Evolutionary conservation across 2,797 vertebrate genomes (phyloP).

Genomic region (Caiman crocodilus): DNA sequence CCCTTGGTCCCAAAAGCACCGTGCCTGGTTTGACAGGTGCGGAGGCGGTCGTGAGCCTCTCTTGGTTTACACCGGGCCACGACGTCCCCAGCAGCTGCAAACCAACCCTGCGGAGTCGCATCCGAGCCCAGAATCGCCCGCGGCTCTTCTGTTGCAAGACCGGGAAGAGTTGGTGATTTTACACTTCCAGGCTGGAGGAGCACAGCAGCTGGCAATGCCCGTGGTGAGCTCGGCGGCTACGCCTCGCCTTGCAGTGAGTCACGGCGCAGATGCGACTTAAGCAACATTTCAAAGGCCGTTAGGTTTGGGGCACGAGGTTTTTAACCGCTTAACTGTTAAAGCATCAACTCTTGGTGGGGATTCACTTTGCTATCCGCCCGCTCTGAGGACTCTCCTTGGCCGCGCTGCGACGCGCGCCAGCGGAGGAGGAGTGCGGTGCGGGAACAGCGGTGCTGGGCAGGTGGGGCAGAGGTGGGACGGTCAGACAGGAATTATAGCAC

Average conservation of each 20-base stretch:
- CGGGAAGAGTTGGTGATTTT: neutral
- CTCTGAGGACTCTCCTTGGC: conserved; percentile 30
- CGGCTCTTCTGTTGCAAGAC: neutral
- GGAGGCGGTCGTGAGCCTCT: neutral
- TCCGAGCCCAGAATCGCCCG: rapidly evolving
- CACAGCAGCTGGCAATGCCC: neutral
- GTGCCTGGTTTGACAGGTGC: neutral
- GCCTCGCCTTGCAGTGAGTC: neutral
- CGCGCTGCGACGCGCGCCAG: neutral
- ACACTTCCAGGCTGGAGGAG: neutral
- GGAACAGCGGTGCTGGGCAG: conserved; percentile 56
- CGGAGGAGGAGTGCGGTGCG: neutral
- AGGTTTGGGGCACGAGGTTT: neutral
- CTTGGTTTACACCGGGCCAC: neutral
- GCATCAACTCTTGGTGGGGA: neutral
- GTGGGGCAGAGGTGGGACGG: neutral
- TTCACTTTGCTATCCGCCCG: conserved; percentile 5
- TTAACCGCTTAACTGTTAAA: neutral
- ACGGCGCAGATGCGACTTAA: rapidly evolving
- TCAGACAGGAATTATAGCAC: conserved; percentile 7
- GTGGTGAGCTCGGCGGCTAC: neutral
- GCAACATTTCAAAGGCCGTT: neutral
- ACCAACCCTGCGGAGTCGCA: neutral
- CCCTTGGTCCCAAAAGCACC: neutral
- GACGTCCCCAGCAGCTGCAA: rapidly evolving